Percentiles rank a stretch among this genome's conserved stretches.
Conservation (phyloP, 2,888 invertebrate species). For the Leptopilina drosophilae region DNA sequence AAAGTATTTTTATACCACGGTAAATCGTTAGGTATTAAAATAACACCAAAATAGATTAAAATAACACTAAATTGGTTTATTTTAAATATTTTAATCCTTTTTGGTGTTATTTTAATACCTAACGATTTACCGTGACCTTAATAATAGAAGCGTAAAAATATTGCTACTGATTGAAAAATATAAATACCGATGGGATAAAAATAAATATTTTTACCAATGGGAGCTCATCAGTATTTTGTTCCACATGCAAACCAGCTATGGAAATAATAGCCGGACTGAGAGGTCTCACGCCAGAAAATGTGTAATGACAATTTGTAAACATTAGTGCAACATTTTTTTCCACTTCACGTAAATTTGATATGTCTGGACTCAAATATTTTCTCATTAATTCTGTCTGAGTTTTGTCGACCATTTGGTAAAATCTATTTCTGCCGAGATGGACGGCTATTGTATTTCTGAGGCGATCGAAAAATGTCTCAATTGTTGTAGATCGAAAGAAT, state of each 20-base stretch:
- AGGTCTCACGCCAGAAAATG: conserved; percentile 77
- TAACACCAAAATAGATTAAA: too few species aligned
- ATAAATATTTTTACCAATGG: neutral
- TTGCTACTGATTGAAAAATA: neutral
- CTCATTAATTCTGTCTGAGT: conserved; percentile 50
- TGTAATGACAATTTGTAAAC: conserved; percentile 78
- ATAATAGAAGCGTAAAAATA: neutral
- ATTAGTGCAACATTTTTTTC: conserved; percentile 78
- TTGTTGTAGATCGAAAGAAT: conserved; percentile 35
- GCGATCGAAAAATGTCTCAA: conserved; percentile 7
- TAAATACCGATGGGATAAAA: too few species aligned
- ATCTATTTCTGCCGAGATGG: neutral
- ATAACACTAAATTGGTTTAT: too few species aligned
- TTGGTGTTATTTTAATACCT: too few species aligned
- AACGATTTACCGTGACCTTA: too few species aligned
- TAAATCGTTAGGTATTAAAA: too few species aligned
- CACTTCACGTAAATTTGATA: conserved; percentile 75
- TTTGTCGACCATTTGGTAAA: neutral
- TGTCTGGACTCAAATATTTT: conserved; percentile 54
- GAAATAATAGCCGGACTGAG: conserved; percentile 77
- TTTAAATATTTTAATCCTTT: too few species aligned
- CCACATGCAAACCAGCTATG: conserved; percentile 80
- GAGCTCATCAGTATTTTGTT: conserved; percentile 57
- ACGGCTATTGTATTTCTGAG: neutral
- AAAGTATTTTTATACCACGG: neutral